Conservation (phyloP, 2,113 vertebrate genomes). For the Rhabdornis inornatus region DNA sequence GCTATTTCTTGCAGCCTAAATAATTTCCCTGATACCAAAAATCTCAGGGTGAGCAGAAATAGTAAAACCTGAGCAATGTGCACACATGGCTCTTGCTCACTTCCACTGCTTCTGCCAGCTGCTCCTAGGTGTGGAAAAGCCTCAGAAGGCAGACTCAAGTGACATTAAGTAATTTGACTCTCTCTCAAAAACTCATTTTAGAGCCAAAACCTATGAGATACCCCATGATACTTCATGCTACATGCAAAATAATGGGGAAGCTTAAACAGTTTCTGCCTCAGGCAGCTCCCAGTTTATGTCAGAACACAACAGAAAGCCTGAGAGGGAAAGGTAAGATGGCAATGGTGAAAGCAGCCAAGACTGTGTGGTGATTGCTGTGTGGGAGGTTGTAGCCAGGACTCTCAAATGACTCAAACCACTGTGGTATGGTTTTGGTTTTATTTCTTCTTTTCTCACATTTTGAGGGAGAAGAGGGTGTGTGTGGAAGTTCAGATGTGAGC, state of each 20-base stretch:
- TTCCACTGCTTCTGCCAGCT: background rate
- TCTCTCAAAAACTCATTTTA: background rate
- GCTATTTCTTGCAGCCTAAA: background rate
- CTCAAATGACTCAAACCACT: background rate
- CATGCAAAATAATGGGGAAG: background rate
- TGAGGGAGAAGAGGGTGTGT: background rate
- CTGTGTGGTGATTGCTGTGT: background rate
- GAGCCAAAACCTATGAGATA: background rate
- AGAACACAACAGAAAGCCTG: background rate
- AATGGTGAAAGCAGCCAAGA: background rate
- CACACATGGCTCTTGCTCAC: background rate
- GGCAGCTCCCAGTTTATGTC: background rate
- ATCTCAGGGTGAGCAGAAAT: background rate
- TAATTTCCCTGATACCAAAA: background rate
- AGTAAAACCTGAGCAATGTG: background rate
- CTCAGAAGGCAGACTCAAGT: background rate
- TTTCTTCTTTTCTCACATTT: conserved; percentile 40
- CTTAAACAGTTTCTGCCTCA: background rate
- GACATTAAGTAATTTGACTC: background rate
- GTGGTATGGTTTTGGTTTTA: background rate
- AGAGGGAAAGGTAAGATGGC: background rate
- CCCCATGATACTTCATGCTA: background rate
- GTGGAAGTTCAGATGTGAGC: background rate
- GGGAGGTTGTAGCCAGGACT: background rate
- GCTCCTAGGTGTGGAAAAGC: background rate